phyloP scores from a whole-genome alignment of 2,888 invertebrate genomes.

The Eilema depressum region DNA sequence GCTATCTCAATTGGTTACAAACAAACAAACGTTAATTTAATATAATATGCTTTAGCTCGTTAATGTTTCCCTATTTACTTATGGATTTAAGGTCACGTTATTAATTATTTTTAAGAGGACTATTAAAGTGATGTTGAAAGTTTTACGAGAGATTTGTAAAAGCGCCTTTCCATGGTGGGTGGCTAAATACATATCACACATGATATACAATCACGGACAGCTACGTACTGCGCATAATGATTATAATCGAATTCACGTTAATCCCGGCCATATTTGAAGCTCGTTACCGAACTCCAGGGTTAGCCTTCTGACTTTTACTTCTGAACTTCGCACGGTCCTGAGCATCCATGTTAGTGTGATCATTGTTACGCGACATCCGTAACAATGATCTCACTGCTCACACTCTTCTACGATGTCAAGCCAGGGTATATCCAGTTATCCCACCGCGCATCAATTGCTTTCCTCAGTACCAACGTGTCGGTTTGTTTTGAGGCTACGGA shows the following conservation, averaged over 20 bases:
- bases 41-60: not conserved
- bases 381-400: too few species aligned
- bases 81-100: not conserved
- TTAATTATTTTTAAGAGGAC: slow-evolving; percentile 8
- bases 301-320: too few species aligned
- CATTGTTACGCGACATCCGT: too few species aligned
- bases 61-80: not conserved
- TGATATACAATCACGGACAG: too few species aligned
- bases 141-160: slow-evolving; percentile 8
- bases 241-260: too few species aligned
- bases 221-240: too few species aligned
- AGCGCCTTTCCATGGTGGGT: not conserved
- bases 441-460: not conserved
- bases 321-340: too few species aligned
- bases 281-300: too few species aligned
- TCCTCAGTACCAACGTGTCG: not conserved
- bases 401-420: too few species aligned
- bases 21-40: not conserved
- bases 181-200: not conserved
- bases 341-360: too few species aligned
- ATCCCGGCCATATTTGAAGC: too few species aligned
- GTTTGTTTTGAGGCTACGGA: not conserved
- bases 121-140: slow-evolving; percentile 7
- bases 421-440: not conserved
- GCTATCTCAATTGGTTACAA: not conserved